Percentiles rank a stretch among this genome's conserved stretches.
Evolutionary conservation across 2,888 invertebrate species (phyloP).

Genomic region (Thysanoteuthis rhombus): DNA sequence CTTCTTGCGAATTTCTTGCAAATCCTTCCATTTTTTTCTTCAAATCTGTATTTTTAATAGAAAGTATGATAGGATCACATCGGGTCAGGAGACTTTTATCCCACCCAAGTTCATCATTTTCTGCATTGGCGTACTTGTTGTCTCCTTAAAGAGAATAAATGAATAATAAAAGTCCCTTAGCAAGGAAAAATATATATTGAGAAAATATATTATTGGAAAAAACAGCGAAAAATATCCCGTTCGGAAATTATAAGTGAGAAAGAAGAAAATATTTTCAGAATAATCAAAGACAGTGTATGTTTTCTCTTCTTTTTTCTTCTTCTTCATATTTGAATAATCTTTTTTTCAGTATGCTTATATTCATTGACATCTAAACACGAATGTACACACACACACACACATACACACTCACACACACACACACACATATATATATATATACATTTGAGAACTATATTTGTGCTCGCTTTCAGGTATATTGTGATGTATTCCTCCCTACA

Average conservation of each 20-base stretch:
- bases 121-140: background rate
- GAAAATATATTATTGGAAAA: background rate
- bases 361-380: too few relatives aligned
- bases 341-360: background rate
- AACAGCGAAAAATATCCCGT: background rate
- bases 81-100: background rate
- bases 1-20: background rate
- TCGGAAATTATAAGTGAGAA: background rate
- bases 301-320: background rate
- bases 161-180: background rate
- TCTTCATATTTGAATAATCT: background rate
- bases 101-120: background rate
- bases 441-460: background rate
- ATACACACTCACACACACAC: background rate
- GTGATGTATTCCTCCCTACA: background rate
- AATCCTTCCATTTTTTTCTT: background rate
- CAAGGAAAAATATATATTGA: background rate
- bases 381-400: background rate
- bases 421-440: background rate
- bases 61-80: background rate
- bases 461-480: background rate
- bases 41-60: background rate
- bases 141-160: background rate
- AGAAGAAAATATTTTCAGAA: background rate
- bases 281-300: background rate